These are phyloP conservation scores for Pseudopleuronectes americanus DNA, from an alignment of 2,797 vertebrate species.

Conservation along the genomic window DNA sequence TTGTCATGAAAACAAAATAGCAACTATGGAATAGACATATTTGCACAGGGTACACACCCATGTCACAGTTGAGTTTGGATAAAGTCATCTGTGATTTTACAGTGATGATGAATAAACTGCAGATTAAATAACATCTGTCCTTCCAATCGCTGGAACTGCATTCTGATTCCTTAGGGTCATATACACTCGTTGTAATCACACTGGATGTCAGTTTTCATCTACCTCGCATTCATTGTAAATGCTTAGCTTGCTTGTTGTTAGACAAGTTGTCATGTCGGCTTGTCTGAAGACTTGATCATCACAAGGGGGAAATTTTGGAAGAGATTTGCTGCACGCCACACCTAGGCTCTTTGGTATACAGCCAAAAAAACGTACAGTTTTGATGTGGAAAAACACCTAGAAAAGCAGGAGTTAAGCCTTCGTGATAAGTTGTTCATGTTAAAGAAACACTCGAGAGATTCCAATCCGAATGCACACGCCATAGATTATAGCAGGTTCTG, in stretches of 20 bases:
- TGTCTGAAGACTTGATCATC: slow-evolving; percentile 43
- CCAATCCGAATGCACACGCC: slow-evolving; percentile 45
- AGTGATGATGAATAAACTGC: slow-evolving; percentile 41
- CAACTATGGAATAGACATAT: slow-evolving; percentile 56
- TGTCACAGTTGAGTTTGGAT: slow-evolving; percentile 42
- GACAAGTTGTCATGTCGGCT: slow-evolving; percentile 55
- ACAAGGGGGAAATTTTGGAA: slow-evolving; percentile 37
- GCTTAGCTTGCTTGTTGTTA: slow-evolving; percentile 47
- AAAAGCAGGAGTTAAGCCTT: slow-evolving; percentile 69
- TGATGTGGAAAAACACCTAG: slow-evolving; percentile 71
- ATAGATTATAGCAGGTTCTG: slow-evolving; percentile 69
- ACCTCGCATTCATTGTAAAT: slow-evolving; percentile 20
- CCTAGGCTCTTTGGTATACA: slow-evolving; percentile 64
- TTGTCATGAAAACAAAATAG: slow-evolving; percentile 82
- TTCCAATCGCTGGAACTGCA: slow-evolving; percentile 29
- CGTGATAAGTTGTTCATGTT: slow-evolving; percentile 67
- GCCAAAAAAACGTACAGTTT: slow-evolving; percentile 55
- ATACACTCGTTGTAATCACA: slow-evolving; percentile 38
- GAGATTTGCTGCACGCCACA: slow-evolving; percentile 58
- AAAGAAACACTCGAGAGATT: slow-evolving; percentile 70
- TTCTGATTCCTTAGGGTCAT: slow-evolving; percentile 26
- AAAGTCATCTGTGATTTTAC: slow-evolving; percentile 49
- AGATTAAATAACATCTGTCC: slow-evolving; percentile 33
- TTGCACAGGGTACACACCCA: slow-evolving; percentile 64
- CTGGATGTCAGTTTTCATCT: slow-evolving; percentile 42